Evolutionary conservation across 2,113 vertebrate species (phyloP).

Genomic region (Dipodomys stephensi): DNA sequence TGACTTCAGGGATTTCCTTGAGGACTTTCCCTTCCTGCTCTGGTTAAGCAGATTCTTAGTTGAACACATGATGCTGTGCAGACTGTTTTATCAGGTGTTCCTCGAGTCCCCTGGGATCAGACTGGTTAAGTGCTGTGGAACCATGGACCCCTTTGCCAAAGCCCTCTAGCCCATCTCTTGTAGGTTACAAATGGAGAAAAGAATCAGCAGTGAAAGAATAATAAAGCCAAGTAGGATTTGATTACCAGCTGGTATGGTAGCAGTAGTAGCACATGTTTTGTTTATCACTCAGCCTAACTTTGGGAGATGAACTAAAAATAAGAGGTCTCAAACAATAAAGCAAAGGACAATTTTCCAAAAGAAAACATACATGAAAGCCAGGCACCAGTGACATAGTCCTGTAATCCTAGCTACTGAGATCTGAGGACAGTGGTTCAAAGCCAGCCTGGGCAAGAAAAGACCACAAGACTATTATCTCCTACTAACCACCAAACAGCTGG

Average conservation of each 20-base stretch:
- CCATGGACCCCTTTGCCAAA: not conserved
- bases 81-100: too few species aligned
- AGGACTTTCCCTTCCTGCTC: not conserved
- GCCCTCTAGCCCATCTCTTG: not conserved
- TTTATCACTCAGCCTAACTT: not conserved
- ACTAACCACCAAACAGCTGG: too few species aligned
- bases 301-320: not conserved
- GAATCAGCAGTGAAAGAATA: not conserved
- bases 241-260: not conserved
- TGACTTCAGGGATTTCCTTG: not conserved
- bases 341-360: constrained; percentile 12
- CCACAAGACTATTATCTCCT: too few species aligned
- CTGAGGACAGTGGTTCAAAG: too few species aligned
- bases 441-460: too few species aligned
- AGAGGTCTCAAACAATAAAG: not conserved
- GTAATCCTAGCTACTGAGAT: too few species aligned
- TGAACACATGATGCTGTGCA: not conserved
- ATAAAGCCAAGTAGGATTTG: not conserved
- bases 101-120: not conserved
- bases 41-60: not conserved
- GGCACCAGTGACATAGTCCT: too few species aligned
- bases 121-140: not conserved
- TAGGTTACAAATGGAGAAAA: not conserved
- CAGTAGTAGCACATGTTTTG: not conserved
- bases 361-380: not conserved